phyloP scores from a whole-genome alignment of 2,797 vertebrate genomes.

The Pampus argenteus region DNA sequence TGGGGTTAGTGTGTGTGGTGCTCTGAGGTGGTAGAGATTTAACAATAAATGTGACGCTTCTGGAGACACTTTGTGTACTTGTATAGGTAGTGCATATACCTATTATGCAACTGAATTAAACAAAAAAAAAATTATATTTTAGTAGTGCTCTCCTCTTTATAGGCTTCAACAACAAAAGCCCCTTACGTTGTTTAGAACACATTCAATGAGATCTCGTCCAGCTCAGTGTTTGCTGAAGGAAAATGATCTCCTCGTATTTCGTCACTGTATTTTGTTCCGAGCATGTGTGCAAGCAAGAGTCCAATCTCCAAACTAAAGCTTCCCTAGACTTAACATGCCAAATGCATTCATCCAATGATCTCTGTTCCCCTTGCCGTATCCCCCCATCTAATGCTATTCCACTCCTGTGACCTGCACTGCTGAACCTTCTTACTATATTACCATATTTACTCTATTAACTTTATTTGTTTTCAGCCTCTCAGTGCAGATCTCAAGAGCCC shows the following conservation, averaged over 20 bases:
- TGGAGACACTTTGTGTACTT: neutral
- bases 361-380: neutral
- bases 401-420: constrained; percentile 29
- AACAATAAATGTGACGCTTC: no score
- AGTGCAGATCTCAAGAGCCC: constrained; percentile 37
- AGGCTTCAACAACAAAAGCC: constrained; percentile 1
- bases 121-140: no score
- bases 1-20: neutral
- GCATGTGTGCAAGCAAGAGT: neutral
- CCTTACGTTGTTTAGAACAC: constrained; percentile 6
- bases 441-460: constrained; percentile 57
- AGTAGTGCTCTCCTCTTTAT: constrained; percentile 7
- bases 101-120: neutral
- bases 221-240: neutral
- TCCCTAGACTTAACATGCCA: neutral
- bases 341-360: neutral
- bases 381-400: constrained; percentile 20
- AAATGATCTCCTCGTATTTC: constrained; percentile 9
- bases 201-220: neutral
- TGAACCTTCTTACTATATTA: constrained; percentile 42
- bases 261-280: no score
- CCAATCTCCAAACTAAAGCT: neutral
- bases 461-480: constrained; percentile 42
- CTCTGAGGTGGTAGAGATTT: neutral
- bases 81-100: neutral